Base-by-base conservation (phyloP, 2,797 vertebrate genomes). In the Macropodus opercularis region DNA sequence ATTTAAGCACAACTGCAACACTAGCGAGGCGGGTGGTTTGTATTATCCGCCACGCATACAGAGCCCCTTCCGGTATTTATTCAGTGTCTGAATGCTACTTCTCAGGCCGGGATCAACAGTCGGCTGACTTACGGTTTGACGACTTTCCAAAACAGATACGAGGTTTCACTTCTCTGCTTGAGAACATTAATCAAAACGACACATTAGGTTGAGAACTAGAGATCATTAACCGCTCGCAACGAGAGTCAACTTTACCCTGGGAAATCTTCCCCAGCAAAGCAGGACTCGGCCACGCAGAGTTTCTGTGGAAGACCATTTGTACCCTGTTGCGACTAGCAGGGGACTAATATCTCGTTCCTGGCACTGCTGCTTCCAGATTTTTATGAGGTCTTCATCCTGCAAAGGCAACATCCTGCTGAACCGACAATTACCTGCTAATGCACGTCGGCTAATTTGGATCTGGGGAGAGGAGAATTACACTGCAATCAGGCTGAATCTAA, bases 361-460 rank as follows among this genome's bases (percentile, higher is more conserved):
- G 67, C 78, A 41, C 53, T 13, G 49, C 70, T 54, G 72, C 62
- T 40, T 72, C 66, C 70, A 75, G 53, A 69, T 75, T 77, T 89
- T 79, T 79, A 86, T 50, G 75, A 80, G 75, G 72, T 66, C 69
- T 69, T 76, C 57, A 76, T 46, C 62, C 50, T 57, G 49, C 23
- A 32, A 79, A 79, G 53, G 72, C 66, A 77, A 70, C 70, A 66
- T 71, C 83, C 79, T 10, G 41, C 70, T 74, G 69, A 73, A 85
- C 52, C 21, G n/a, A 69, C 80, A 81, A 84, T 89, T 80, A 87
- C 77, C 73, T 69, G 54, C 63, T 85, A 81, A 87, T 85, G 85
- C 71, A 71, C 61, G 22, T 22, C 31, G 51, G 56, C 76, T 80
- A 74, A 87, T 87, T 83, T 80, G 53, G 55, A 81, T 67, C 64